Evolutionary conservation across 2,888 invertebrate genomes (phyloP), one percentile per base, ranked within the genome.

Genomic region (Meloe dianella): DNA sequence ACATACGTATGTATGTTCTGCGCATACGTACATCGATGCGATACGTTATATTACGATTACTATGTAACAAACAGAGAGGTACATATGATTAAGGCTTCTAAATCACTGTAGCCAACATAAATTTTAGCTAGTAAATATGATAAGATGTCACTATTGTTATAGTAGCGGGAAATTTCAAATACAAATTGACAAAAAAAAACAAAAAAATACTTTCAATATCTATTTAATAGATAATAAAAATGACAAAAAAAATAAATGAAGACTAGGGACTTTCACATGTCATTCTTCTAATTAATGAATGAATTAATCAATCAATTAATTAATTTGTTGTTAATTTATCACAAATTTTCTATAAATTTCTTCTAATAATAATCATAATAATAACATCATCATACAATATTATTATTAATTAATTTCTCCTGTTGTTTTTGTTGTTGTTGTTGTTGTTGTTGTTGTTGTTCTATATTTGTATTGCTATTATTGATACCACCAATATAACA

Each of bases 401-500:
- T 41, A 17, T 41, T 41, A 17, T 41, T 41, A 6, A 41, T n/a
- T 41, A 41, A 17, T 41, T 41, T 41, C 6, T 41, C 38, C 5
- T 38, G 14, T 38, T 38, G 14, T n/a, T 38, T n/a, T n/a, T n/a
- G n/a, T n/a, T n/a, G n/a, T 38, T 41, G n/a, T 17, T 41, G 38
- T 41, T n/a, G n/a, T 41, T 41, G 38, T 38, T 38, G 38, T n/a
- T 38, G 14, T 38, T 5, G 14, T 51, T 68, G 64, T 58, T 67
- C 60, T n/a, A 12, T 61, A 8, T 20, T 29, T 6, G 27, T 51
- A n/a, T 35, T 64, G 4, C 61, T 35, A 14, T 56, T 60, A 6
- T 65, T 68, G 20, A 65, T 60, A 10, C 65, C 63, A 5, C 80
- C 79, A 29, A 82, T 75, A 62, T 80, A 82, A 41, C 80, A 70